Evolutionary conservation across 2,888 invertebrate genomes (phyloP), one percentile per base, ranked within the genome.

Genomic region (Coleophora deauratella): DNA sequence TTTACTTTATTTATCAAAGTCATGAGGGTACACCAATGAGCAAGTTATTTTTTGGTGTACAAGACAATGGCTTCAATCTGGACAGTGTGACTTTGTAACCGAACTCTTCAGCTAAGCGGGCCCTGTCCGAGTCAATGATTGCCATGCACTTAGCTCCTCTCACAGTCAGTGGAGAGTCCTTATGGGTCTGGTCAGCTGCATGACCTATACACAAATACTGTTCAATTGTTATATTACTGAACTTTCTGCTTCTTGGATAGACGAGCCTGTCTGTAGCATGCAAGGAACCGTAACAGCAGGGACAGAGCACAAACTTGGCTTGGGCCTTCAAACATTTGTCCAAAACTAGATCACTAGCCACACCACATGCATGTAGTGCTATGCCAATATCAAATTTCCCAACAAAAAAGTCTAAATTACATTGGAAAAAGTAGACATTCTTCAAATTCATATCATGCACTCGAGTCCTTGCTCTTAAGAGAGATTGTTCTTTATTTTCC

Each of bases 241-340:
- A 91, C 33, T 66, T 66, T n/a, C 67, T 62, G 71, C 97, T 97
- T 49, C 94, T 86, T 0, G 98, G 97, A 74, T 97, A 98, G 0
- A 82, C 80, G 36, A 97, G 81, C 52, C 92, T 89, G 53, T 94
- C 91, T 57, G 95, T 95, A 47, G 91, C 88, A 71, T 93, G 92
- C 10, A 98, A 88, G 2, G 92, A 91, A 1, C 98, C 98, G 76
- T 98, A 98, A 67, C 98, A 98, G 69, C 98, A 98, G 0, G 98
- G 98, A 61, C 96, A 96, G 40, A 95, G 88, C 1, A 97, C 92
- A 82, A 98, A 97, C 49, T 91, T 89, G 0, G 97, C 97, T 42
- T 87, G 87, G 10, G 88, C 89, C 36, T 88, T 79, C 10, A 94
- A 87, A 68, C 98, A 98, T 62, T 93, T 92, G 55, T 93, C 90